These are phyloP conservation scores for Cyprinella venusta DNA, from an alignment of 2,797 vertebrate species.

Conservation along the genomic window DNA sequence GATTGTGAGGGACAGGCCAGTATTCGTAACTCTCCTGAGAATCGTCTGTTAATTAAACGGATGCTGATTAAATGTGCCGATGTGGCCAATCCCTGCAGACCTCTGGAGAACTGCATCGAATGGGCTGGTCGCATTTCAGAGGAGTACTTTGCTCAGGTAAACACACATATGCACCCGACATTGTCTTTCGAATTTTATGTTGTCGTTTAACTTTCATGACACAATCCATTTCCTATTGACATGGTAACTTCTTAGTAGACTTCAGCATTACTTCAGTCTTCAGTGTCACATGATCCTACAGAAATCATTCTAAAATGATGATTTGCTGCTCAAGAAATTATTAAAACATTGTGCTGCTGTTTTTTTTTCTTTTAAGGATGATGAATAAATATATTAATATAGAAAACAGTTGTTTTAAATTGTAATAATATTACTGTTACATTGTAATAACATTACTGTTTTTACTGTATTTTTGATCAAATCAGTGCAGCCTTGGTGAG, in stretches of 20 bases:
- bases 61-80: constrained; percentile 98
- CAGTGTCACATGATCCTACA: no score
- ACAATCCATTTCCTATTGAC: not conserved
- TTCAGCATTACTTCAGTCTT: not conserved
- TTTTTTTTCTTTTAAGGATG: no score
- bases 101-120: constrained; percentile 89
- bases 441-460: not conserved
- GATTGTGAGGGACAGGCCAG: constrained; percentile 58
- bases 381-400: no score
- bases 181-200: not conserved
- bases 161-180: not conserved
- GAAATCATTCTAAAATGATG: no score
- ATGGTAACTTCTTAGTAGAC: no score
- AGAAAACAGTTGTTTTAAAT: not conserved
- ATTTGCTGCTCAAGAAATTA: no score
- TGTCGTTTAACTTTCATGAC: not conserved
- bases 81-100: constrained; percentile 93
- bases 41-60: constrained; percentile 91
- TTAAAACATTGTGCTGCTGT: no score
- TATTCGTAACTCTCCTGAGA: constrained; percentile 81
- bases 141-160: constrained; percentile 96
- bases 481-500: not conserved
- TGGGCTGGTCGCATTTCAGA: constrained; percentile 97
- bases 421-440: not conserved
- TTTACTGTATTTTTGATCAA: not conserved